Percentiles rank a stretch among this genome's conserved stretches.
These are phyloP conservation scores for Malaclemys terrapin DNA, from an alignment of 2,113 vertebrate genomes.

Conservation along the genomic window DNA sequence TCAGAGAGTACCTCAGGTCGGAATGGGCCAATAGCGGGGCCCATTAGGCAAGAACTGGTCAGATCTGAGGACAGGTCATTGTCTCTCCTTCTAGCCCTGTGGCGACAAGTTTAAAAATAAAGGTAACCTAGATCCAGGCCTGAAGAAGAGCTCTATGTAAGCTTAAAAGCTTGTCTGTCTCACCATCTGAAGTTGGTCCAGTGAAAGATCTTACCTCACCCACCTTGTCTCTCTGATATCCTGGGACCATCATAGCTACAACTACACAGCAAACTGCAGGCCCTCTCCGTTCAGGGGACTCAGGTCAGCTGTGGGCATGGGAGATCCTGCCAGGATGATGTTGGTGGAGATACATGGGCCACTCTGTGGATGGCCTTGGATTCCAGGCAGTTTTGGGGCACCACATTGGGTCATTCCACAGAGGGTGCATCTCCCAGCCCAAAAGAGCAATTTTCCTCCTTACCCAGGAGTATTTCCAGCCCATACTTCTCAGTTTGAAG, in stretches of 20 bases:
- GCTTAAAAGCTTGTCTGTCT: neutral
- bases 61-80: neutral
- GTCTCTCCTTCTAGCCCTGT: neutral
- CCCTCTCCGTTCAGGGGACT: neutral
- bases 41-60: neutral
- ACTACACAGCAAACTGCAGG: neutral
- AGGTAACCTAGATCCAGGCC: neutral
- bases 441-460: neutral
- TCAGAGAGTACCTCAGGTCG: neutral
- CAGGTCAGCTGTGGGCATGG: neutral
- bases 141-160: neutral
- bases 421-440: neutral
- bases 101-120: neutral
- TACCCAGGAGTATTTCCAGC: neutral
- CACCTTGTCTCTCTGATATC: neutral
- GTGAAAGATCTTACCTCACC: neutral
- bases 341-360: neutral
- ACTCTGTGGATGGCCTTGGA: neutral
- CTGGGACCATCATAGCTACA: neutral
- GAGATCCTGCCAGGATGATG: neutral
- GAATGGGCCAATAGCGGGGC: neutral
- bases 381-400: neutral
- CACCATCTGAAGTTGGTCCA: neutral
- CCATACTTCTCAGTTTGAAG: neutral
- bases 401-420: neutral